These are phyloP conservation scores for Aphodius granarius DNA, from an alignment of 2,888 invertebrate species.

Conservation along the genomic window DNA sequence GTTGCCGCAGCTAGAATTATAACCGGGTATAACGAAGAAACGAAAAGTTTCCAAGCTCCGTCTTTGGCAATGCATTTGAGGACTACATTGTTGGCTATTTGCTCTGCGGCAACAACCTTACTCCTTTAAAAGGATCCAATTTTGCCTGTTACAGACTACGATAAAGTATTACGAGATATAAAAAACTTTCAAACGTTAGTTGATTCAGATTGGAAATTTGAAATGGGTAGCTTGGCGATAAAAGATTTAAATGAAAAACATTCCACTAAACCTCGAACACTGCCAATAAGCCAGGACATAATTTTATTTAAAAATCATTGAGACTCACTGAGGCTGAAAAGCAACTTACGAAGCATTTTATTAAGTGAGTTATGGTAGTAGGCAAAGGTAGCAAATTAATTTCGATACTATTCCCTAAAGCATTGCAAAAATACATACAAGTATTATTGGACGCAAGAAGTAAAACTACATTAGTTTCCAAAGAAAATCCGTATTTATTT, in stretches of 20 bases:
- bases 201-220: slow-evolving; percentile 26
- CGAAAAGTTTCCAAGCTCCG: slow-evolving; percentile 30
- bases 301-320: slow-evolving; percentile 16
- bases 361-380: slow-evolving; percentile 24
- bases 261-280: slow-evolving; percentile 20
- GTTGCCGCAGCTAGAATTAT: slow-evolving; percentile 24
- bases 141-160: slow-evolving; percentile 16
- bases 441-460: slow-evolving; percentile 24
- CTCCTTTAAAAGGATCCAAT: slow-evolving; percentile 28
- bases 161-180: slow-evolving; percentile 18
- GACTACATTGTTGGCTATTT: slow-evolving; percentile 28
- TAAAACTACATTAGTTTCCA: slow-evolving; percentile 18
- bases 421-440: slow-evolving; percentile 21
- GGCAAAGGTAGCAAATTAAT: slow-evolving; percentile 23
- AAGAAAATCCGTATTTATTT: slow-evolving; percentile 29
- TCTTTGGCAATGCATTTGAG: slow-evolving; percentile 26
- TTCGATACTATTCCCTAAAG: slow-evolving; percentile 28
- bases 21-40: slow-evolving; percentile 18
- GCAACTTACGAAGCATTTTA: slow-evolving; percentile 28
- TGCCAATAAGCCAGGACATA: slow-evolving; percentile 22
- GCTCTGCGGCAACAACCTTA: slow-evolving; percentile 26
- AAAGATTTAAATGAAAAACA: slow-evolving; percentile 28
- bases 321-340: slow-evolving; percentile 26
- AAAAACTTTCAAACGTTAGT: slow-evolving; percentile 25
- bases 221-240: slow-evolving; percentile 29